A percentile compares a stretch with the other conserved stretches of the same genome.
Evolutionary conservation across 2,888 invertebrate species (phyloP).

Genomic region (Yponomeuta evonymella): DNA sequence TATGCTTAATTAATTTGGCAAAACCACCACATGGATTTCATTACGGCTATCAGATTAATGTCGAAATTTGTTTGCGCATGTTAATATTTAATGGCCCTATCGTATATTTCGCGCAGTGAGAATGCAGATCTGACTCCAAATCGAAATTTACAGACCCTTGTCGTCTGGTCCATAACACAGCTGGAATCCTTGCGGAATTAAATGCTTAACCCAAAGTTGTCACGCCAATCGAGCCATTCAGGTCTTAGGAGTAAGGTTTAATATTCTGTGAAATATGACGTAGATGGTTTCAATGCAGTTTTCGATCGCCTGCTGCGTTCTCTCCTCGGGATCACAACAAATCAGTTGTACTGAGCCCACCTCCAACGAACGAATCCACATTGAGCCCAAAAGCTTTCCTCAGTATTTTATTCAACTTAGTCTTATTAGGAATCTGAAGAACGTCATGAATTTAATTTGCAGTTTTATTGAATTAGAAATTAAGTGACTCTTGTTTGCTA

Average conservation of each 20-base stretch:
- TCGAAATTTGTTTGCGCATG: conserved; percentile 56
- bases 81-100: conserved; percentile 66
- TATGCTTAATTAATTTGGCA: conserved; percentile 1
- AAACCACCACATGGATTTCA: conserved; percentile 3
- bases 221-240: conserved; percentile 37
- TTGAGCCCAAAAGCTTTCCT: neutral
- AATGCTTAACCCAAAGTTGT: conserved; percentile 39
- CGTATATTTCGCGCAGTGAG: conserved; percentile 52
- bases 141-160: conserved; percentile 72
- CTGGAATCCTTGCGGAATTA: conserved; percentile 69
- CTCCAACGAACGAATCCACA: conserved; percentile 33
- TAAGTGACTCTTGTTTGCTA: neutral
- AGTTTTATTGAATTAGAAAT: neutral
- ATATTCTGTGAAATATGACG: conserved; percentile 32
- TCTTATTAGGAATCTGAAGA: too few relatives aligned
- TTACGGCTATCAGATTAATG: conserved; percentile 41
- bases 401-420: neutral
- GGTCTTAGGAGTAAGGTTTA: conserved; percentile 34
- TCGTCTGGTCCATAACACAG: conserved; percentile 68
- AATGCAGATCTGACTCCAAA: conserved; percentile 67
- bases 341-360: conserved; percentile 67
- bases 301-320: conserved; percentile 69
- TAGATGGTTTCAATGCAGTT: conserved; percentile 59
- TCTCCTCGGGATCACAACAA: conserved; percentile 72
- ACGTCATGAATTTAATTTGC: neutral